Conservation (phyloP, 2,113 vertebrate genomes). For the Papio anubis region DNA sequence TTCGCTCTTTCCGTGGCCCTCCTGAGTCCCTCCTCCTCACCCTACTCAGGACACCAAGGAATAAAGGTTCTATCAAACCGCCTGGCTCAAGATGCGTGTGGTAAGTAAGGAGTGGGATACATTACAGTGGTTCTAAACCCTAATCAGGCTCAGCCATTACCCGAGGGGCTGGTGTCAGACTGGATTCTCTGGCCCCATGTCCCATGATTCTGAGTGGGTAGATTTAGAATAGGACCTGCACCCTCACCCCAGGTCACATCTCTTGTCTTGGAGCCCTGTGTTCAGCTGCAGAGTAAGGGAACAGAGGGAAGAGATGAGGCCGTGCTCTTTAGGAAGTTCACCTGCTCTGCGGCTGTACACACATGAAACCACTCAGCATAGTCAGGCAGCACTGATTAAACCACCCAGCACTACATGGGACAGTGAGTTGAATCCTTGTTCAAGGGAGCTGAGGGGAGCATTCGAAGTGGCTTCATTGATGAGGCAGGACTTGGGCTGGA, state of each 20-base stretch:
- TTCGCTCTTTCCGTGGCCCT: background rate
- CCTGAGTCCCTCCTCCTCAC: background rate
- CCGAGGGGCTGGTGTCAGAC: background rate
- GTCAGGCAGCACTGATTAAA: background rate
- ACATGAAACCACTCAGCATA: rapidly evolving
- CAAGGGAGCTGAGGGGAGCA: background rate
- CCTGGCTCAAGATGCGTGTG: background rate
- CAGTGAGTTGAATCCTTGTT: no score
- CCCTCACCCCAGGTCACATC: background rate
- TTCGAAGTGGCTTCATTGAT: background rate
- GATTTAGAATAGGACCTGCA: background rate
- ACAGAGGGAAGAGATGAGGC: background rate
- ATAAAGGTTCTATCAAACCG: background rate
- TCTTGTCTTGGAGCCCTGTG: background rate
- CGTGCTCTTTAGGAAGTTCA: background rate
- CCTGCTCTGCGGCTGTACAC: background rate
- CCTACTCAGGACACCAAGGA: background rate
- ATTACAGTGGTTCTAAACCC: background rate
- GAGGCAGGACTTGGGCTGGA: background rate
- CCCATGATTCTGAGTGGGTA: background rate
- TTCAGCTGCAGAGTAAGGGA: background rate
- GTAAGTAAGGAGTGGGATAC: background rate
- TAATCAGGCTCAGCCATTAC: background rate
- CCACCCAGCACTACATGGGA: rapidly evolving
- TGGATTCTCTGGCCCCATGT: background rate